These are phyloP conservation scores for Zoanthus gigantus DNA, from an alignment of 92 coral and sea anemone genomes.

Conservation along the genomic window DNA sequence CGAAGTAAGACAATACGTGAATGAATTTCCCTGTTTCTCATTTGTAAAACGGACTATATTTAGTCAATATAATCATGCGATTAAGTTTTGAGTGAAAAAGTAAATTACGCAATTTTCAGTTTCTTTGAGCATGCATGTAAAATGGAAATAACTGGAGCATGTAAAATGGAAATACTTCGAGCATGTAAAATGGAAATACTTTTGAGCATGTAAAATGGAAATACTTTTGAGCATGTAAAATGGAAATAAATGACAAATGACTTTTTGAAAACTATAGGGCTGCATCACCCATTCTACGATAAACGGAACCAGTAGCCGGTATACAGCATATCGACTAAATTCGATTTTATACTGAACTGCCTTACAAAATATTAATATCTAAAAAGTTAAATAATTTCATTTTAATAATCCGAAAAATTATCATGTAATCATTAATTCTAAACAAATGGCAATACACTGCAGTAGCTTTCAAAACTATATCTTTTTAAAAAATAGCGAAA, in stretches of 20 bases:
- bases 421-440: background rate
- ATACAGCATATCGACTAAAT: no score
- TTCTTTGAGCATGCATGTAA: background rate
- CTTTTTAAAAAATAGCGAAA: background rate
- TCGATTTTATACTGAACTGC: background rate
- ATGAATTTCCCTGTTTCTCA: conserved; percentile 12
- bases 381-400: background rate
- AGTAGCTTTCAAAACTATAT: background rate
- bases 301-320: no score
- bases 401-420: background rate
- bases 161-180: background rate
- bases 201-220: no score
- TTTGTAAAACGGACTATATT: background rate
- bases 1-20: conserved; percentile 12
- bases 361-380: background rate
- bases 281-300: no score
- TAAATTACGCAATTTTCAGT: background rate
- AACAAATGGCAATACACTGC: background rate
- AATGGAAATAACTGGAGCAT: background rate
- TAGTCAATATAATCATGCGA: conserved; percentile 26
- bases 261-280: no score
- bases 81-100: conserved; percentile 22
- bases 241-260: no score
- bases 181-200: no score
- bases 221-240: no score